A percentile compares a stretch with the other conserved stretches of the same genome.
These are phyloP conservation scores for Corythornis cristatus DNA, from an alignment of 2,113 vertebrate species.

Conservation along the genomic window DNA sequence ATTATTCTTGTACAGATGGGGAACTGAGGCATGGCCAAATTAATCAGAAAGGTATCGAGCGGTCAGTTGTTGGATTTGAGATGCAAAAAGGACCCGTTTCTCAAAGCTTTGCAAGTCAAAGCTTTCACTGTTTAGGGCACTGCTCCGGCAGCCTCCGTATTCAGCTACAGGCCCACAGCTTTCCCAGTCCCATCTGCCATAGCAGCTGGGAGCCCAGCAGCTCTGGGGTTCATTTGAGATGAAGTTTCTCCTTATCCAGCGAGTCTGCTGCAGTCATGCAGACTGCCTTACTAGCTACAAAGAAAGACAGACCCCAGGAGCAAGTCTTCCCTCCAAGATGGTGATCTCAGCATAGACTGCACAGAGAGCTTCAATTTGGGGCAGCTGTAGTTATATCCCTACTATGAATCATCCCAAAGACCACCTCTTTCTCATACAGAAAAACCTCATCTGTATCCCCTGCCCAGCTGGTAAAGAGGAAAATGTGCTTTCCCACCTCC, in stretches of 20 bases:
- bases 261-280: not conserved
- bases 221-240: not conserved
- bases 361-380: not conserved
- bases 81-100: not conserved
- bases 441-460: not conserved
- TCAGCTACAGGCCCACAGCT: not conserved
- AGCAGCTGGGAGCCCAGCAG: not conserved
- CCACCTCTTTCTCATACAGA: not conserved
- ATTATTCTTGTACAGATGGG: not conserved
- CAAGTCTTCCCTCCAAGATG: not conserved
- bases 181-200: not conserved
- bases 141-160: not conserved
- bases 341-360: not conserved
- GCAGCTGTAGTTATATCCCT: not conserved
- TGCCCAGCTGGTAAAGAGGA: not conserved
- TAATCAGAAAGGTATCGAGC: not conserved
- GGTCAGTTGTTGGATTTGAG: not conserved
- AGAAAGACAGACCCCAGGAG: not conserved
- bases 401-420: not conserved
- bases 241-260: not conserved
- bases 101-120: not conserved
- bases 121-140: not conserved
- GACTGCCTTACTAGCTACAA: not conserved
- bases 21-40: not conserved
- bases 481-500: not conserved